Evolutionary conservation across 2,797 vertebrate genomes (phyloP), one percentile per base, ranked within the genome.

Genomic region (Petrocephalus schoutedeni): DNA sequence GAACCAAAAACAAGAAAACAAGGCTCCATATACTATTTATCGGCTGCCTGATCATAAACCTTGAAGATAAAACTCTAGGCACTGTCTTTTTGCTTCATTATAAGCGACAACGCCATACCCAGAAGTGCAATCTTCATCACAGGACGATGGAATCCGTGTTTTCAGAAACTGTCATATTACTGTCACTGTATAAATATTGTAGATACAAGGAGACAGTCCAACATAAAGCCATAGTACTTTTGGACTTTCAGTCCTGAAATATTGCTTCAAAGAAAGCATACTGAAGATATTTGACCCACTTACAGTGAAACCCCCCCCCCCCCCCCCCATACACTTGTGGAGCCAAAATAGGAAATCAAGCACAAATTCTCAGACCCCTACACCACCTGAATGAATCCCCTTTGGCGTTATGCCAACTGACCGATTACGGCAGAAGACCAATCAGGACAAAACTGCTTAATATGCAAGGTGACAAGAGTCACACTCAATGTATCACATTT

Each of bases 301-400:
- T 89, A 32, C 16, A 84, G 19, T 16, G 49, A 53, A 87, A 77
- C 85, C 82, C 36, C 16, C 32, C 23, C 61, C 77, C 85, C 82
- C 36, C 16, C 32, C 23, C 61, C 51, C 12, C 21, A 53, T 82
- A 82, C 77, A 45, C 87, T 82, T 64, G 59, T 86, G 86, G 74
- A 87, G 86, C 5, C 86, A 49, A 82, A 71, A 89, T 64, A 56
- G 86, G 86, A 91, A 89, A 88, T 88, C 87, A 89, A 88, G 57
- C 49, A 3, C 19, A 54, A 58, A 74, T 16, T 41, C 58, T 36
- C 53, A 85, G 58, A 80, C 56, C 41, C 49, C 28, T 45, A 8
- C 67, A 2, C 57, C 49, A 19, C 8, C 45, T 49, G 28, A 53
- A 28, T 9, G 32, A 87, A 41, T 23, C 10, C 21, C 49, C 67